These are phyloP conservation scores for Arrhopalites spinosus DNA, from an alignment of 2,888 invertebrate species.

Conservation along the genomic window DNA sequence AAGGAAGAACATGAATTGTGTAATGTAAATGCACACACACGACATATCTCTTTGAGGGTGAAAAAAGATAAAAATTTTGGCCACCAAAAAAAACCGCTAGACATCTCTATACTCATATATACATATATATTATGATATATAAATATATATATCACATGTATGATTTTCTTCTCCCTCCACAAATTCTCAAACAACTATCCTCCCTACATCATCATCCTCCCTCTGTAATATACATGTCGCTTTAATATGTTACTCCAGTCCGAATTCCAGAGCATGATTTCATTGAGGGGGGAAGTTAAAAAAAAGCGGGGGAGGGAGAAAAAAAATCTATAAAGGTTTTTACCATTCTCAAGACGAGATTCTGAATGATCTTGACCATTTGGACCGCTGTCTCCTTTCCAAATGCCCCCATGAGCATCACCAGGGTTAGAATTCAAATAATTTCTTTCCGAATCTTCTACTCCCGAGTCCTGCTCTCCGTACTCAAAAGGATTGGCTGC, in stretches of 20 bases:
- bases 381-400: conserved; percentile 51
- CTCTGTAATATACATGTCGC: too few species aligned
- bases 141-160: too few species aligned
- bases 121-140: too few species aligned
- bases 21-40: neutral
- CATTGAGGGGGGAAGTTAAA: neutral
- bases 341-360: conserved; percentile 55
- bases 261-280: too few species aligned
- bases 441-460: conserved; percentile 49
- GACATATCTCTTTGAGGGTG: neutral
- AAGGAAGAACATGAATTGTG: neutral
- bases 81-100: neutral
- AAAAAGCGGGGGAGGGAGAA: neutral
- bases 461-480: conserved; percentile 41
- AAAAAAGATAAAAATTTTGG: neutral
- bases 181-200: neutral
- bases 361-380: conserved; percentile 52
- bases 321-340: neutral
- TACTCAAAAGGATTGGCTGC: conserved; percentile 36
- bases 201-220: too few species aligned
- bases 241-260: too few species aligned
- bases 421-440: conserved; percentile 43
- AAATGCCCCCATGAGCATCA: conserved; percentile 52
- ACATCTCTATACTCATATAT: too few species aligned
- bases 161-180: neutral